Conservation (phyloP, 2,113 vertebrate species). For the Pantherophis guttatus region DNA sequence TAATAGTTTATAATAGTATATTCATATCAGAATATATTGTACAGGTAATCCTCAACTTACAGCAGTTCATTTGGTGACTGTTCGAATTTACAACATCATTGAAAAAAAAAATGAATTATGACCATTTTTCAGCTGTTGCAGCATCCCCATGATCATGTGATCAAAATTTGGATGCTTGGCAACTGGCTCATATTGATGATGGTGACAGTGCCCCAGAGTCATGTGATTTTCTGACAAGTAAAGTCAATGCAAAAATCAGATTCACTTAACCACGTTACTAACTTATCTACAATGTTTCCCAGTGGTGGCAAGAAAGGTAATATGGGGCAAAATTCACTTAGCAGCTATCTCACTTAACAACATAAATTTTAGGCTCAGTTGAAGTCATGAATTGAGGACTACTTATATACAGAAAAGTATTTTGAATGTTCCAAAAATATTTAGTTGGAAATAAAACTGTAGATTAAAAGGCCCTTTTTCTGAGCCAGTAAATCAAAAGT, state of each 20-base stretch:
- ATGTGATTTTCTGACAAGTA: neutral
- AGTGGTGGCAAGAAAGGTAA: neutral
- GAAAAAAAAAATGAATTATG: neutral
- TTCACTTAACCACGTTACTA: too few relatives aligned
- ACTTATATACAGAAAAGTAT: neutral
- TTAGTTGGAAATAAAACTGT: neutral
- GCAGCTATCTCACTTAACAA: neutral
- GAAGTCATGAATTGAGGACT: neutral
- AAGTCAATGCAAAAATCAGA: too few relatives aligned
- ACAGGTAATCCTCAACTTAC: neutral
- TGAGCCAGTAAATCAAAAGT: neutral
- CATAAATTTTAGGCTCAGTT: neutral
- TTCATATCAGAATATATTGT: neutral
- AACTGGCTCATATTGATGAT: neutral
- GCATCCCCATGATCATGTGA: neutral
- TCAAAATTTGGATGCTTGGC: neutral
- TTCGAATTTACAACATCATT: neutral
- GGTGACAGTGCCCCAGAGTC: neutral
- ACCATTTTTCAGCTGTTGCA: neutral
- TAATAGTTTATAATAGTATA: neutral
- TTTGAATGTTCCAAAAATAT: neutral
- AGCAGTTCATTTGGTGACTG: neutral
- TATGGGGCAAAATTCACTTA: neutral
- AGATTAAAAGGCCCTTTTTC: neutral
- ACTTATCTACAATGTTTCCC: neutral